phyloP scores from a whole-genome alignment of 1,140 invertebrate species.

The Conus ventricosus region DNA sequence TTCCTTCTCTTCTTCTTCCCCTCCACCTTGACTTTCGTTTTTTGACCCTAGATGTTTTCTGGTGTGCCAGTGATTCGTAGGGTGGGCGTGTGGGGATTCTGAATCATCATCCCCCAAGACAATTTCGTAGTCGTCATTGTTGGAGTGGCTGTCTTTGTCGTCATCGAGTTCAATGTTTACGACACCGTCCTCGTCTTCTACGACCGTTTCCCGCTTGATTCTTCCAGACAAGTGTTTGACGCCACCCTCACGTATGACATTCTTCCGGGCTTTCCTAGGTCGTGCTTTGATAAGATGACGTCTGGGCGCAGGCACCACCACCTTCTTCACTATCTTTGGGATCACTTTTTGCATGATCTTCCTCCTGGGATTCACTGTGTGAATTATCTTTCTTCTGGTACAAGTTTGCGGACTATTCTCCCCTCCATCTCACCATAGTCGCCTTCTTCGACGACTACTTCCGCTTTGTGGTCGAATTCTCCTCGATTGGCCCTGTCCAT shows the following conservation, averaged over 20 bases:
- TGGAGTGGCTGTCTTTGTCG: background rate
- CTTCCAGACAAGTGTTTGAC: background rate
- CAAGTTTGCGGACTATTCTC: background rate
- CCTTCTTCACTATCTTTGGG: background rate
- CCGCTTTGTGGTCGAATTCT: background rate
- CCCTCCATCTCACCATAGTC: too few relatives aligned
- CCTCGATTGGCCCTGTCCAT: background rate
- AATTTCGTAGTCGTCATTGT: background rate
- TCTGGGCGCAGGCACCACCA: background rate
- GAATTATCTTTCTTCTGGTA: background rate
- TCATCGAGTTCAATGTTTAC: background rate
- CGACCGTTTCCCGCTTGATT: background rate
- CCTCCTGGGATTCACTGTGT: background rate
- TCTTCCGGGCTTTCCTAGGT: background rate
- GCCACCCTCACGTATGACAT: background rate
- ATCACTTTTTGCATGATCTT: background rate
- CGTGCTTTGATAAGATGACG: background rate
- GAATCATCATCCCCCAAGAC: too few relatives aligned
- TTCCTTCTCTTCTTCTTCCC: background rate
- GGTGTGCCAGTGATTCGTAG: too few relatives aligned
- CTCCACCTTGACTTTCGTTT: background rate
- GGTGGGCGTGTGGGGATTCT: too few relatives aligned
- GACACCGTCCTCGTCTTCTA: background rate
- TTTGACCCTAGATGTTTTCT: background rate
- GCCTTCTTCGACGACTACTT: background rate